Evolutionary conservation across 2,888 invertebrate species (phyloP), one percentile per base, ranked within the genome.

Genomic region (Nomada flava): DNA sequence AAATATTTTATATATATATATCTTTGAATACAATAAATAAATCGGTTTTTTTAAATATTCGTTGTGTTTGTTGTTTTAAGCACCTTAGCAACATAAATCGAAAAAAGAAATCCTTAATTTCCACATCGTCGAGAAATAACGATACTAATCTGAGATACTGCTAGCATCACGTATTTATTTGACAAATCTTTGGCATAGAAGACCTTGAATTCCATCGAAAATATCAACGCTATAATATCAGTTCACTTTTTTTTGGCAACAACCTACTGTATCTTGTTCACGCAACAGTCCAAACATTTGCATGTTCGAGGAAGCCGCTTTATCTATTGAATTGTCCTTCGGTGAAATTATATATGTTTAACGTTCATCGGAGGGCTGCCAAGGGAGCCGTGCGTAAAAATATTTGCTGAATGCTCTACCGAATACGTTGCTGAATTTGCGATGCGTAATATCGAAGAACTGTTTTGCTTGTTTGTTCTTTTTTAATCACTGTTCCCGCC

Each of bases 121-220:
- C n/a, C 15, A 47, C 36, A 2, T 57, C 23, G 15, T 18, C 26
- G 59, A 47, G 47, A 52, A 82, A 26, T 65, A 69, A 64, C 15
- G 18, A 52, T 63, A 63, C 50, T 47, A 80, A 70, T 50, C 13
- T 18, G 13, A 20, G 36, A 67, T 20, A 52, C 53, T 76, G 53
- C 60, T 84, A 74, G 47, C 80, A 80, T 82, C 83, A 85, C 79
- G 76, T 85, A 60, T 86, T 87, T 87, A 86, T 86, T 87, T 82
- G 64, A 82, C 65, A 85, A 85, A 80, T 87, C 82, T 86, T 87
- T 86, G 86, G 85, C 72, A 77, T 73, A 83, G 44, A 76, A 79
- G 67, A 72, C 59, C 63, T 82, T 73, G 62, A 76, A 73, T 85
- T 84, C 67, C 75, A 84, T 80, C 71, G 71, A 74, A 85, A 82